phyloP scores from a whole-genome alignment of 1,140 invertebrate genomes.

The Megalopta genalis region DNA sequence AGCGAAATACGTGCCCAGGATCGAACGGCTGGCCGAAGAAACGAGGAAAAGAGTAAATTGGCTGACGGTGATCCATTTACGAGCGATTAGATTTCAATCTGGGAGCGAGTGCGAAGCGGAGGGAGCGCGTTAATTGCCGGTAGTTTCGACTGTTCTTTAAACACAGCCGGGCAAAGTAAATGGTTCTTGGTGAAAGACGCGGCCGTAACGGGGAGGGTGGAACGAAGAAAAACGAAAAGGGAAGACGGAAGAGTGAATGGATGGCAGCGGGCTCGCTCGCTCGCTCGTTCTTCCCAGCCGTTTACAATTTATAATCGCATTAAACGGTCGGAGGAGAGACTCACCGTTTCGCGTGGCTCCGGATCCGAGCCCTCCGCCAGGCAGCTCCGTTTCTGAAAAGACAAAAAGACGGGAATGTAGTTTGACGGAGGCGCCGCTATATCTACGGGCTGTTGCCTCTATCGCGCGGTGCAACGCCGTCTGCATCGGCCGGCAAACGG shows the following conservation, averaged over 20 bases:
- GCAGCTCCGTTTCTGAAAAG: slow-evolving; percentile 51
- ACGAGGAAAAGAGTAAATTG: slow-evolving; percentile 17
- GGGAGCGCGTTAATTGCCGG: slow-evolving; percentile 60
- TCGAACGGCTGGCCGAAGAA: too few relatives aligned
- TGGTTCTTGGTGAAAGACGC: slow-evolving; percentile 20
- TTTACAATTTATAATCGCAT: slow-evolving; percentile 72
- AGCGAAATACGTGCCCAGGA: too few relatives aligned
- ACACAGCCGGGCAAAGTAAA: slow-evolving; percentile 55
- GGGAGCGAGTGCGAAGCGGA: slow-evolving; percentile 16
- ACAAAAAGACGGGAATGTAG: slow-evolving; percentile 35
- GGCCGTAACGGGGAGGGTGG: not conserved
- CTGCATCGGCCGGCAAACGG: too few relatives aligned
- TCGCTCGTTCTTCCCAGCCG: slow-evolving; percentile 59
- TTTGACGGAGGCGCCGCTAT: slow-evolving; percentile 15
- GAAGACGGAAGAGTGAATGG: slow-evolving; percentile 9
- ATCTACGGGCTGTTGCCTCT: not conserved
- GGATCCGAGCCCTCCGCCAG: slow-evolving; percentile 29
- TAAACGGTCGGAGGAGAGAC: slow-evolving; percentile 49
- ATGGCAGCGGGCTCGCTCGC: not conserved
- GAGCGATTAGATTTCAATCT: slow-evolving; percentile 51
- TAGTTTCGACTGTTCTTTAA: slow-evolving; percentile 64
- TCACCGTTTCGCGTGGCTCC: slow-evolving; percentile 51
- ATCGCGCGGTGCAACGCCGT: too few relatives aligned
- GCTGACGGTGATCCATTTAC: slow-evolving; percentile 30
- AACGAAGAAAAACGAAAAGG: not conserved